A percentile compares a stretch with the other conserved stretches of the same genome.
Conservation (phyloP, 2,888 invertebrate species). For the Sicus ferrugineus region DNA sequence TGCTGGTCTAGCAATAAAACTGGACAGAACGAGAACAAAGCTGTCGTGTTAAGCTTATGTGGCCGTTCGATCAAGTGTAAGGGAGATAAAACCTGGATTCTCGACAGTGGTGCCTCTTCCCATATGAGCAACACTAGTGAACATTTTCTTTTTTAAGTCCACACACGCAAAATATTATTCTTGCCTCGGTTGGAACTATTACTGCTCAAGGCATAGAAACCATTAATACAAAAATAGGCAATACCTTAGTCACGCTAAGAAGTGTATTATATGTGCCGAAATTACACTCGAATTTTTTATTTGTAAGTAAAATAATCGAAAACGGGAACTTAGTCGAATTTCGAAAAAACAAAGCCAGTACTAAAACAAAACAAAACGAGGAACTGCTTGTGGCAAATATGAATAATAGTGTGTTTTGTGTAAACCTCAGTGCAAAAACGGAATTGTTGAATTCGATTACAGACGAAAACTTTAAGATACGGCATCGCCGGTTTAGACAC, state of each 20-base stretch:
- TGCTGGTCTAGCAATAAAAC: constrained; percentile 3
- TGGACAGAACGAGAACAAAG: neutral
- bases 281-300: constrained; percentile 8
- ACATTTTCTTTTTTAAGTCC: constrained; percentile 4
- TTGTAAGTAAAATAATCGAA: neutral
- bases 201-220: constrained; percentile 18
- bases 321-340: neutral
- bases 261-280: constrained; percentile 15
- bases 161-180: constrained; percentile 1
- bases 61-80: neutral
- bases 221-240: neutral
- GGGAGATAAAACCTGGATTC: constrained; percentile 10
- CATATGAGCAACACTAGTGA: neutral
- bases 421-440: neutral
- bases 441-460: neutral
- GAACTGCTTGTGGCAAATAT: constrained; percentile 23
- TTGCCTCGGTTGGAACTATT: constrained; percentile 13
- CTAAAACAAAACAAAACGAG: constrained; percentile 1
- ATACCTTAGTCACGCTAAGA: neutral
- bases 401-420: constrained; percentile 30
- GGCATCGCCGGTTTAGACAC: constrained; percentile 37
- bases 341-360: neutral
- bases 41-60: neutral
- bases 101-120: neutral
- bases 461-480: neutral